A percentile compares a stretch with the other conserved stretches of the same genome.
These are phyloP conservation scores for Mimachlamys varia DNA, from an alignment of 2,888 invertebrate genomes.

Conservation along the genomic window DNA sequence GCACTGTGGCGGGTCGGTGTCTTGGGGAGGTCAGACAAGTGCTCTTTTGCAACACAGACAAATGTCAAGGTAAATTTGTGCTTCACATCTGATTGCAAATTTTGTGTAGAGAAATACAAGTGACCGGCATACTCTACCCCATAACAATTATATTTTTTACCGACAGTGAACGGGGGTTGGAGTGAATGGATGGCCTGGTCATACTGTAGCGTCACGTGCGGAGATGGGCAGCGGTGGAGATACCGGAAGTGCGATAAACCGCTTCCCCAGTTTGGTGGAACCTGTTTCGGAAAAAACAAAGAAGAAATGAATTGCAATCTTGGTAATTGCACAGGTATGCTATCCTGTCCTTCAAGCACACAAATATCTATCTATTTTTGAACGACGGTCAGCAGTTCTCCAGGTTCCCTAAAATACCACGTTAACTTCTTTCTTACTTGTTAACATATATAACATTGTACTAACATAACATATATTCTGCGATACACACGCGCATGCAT, in stretches of 20 bases:
- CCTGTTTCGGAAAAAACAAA: conserved; percentile 39
- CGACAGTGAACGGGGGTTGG: conserved; percentile 47
- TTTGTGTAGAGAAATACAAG: background rate
- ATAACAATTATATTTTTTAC: background rate
- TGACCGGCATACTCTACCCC: no score
- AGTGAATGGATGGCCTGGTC: conserved; percentile 44
- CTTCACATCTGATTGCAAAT: background rate
- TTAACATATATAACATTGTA: no score
- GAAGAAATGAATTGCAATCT: conserved; percentile 36
- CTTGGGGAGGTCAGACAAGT: conserved; percentile 57
- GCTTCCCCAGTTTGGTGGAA: conserved; percentile 43
- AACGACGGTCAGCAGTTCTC: no score
- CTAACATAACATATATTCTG: no score
- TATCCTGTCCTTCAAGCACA: background rate
- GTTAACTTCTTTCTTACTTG: no score
- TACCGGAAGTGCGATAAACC: conserved; percentile 1
- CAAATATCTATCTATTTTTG: no score
- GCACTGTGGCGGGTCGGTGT: conserved; percentile 43
- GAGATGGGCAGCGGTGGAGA: background rate
- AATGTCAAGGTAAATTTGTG: conserved; percentile 48
- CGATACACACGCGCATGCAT: no score
- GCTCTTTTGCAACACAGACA: conserved; percentile 59
- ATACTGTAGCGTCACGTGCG: background rate
- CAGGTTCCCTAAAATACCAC: no score
- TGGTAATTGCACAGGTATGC: conserved; percentile 40